Percentiles rank a stretch among this genome's conserved stretches.
phyloP scores from a whole-genome alignment of 2,797 vertebrate genomes.

The Monodelphis domestica region DNA sequence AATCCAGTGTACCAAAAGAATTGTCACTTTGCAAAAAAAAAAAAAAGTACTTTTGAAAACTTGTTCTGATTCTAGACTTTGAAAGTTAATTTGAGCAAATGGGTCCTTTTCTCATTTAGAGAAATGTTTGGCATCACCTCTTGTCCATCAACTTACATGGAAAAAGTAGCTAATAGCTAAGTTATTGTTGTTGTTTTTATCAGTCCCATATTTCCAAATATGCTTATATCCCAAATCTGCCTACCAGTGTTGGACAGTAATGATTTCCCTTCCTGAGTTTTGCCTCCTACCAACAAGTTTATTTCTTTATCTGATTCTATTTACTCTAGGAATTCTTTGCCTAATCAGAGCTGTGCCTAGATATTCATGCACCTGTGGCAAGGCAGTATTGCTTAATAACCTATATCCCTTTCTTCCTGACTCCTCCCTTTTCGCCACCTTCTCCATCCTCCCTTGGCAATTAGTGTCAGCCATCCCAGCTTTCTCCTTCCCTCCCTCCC shows the following conservation, averaged over 20 bases:
- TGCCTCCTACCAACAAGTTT: constrained; percentile 7
- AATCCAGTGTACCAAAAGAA: constrained; percentile 31
- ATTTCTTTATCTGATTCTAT: not conserved
- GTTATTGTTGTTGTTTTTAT: not conserved
- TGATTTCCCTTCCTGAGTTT: not conserved
- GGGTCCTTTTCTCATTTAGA: constrained; percentile 12
- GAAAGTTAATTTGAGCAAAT: not conserved
- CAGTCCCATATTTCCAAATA: not conserved
- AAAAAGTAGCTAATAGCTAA: not conserved
- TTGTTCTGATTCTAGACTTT: not conserved
- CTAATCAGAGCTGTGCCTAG: not conserved
- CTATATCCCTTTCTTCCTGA: not conserved
- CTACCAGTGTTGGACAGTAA: not conserved
- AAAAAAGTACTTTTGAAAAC: constrained; percentile 7
- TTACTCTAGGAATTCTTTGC: constrained; percentile 1
- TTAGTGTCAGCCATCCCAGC: not conserved
- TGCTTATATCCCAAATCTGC: not conserved
- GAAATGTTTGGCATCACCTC: not conserved
- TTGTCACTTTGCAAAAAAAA: not conserved
- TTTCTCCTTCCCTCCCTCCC: not conserved
- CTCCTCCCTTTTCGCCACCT: too few species aligned
- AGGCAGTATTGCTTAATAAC: not conserved
- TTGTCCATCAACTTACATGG: not conserved
- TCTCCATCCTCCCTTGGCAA: not conserved
- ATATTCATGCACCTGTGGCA: constrained; percentile 1